These are phyloP conservation scores for Pheosia gnoma DNA, from an alignment of 2,888 invertebrate genomes.

Conservation along the genomic window DNA sequence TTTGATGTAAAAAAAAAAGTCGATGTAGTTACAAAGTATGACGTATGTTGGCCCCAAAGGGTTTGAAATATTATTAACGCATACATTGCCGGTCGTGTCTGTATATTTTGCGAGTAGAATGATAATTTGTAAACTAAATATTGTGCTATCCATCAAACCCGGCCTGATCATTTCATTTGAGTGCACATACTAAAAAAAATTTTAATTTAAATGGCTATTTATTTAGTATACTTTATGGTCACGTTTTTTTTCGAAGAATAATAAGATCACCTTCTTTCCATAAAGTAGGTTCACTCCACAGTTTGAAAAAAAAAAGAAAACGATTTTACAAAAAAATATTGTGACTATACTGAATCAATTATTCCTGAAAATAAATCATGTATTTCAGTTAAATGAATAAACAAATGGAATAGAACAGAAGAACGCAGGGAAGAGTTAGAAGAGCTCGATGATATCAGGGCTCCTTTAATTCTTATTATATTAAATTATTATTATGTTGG, in stretches of 20 bases:
- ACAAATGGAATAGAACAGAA: too few species aligned
- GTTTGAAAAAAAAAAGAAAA: too few species aligned
- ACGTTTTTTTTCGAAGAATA: slow-evolving; percentile 6
- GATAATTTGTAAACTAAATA: slow-evolving; percentile 59
- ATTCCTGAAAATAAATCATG: too few species aligned
- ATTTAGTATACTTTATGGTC: slow-evolving; percentile 7
- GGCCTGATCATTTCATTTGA: slow-evolving; percentile 61
- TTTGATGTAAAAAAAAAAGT: not conserved
- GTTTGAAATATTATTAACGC: slow-evolving; percentile 16
- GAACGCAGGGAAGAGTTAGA: too few species aligned
- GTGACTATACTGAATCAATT: too few species aligned
- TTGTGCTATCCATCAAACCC: slow-evolving; percentile 38
- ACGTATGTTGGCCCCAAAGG: slow-evolving; percentile 6
- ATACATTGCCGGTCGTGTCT: slow-evolving; percentile 50
- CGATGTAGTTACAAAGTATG: not conserved
- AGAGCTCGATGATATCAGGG: too few species aligned
- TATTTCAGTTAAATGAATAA: too few species aligned
- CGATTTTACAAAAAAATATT: too few species aligned
- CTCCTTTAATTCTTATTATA: too few species aligned
- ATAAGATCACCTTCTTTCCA: not conserved
- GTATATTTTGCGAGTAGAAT: slow-evolving; percentile 44
- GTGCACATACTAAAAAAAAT: slow-evolving; percentile 32
- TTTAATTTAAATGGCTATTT: slow-evolving; percentile 12
- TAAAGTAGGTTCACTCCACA: too few species aligned
- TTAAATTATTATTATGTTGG: too few species aligned